Evolutionary conservation across 2,797 vertebrate species (phyloP), one percentile per base, ranked within the genome.

Genomic region (Morelia viridis): DNA sequence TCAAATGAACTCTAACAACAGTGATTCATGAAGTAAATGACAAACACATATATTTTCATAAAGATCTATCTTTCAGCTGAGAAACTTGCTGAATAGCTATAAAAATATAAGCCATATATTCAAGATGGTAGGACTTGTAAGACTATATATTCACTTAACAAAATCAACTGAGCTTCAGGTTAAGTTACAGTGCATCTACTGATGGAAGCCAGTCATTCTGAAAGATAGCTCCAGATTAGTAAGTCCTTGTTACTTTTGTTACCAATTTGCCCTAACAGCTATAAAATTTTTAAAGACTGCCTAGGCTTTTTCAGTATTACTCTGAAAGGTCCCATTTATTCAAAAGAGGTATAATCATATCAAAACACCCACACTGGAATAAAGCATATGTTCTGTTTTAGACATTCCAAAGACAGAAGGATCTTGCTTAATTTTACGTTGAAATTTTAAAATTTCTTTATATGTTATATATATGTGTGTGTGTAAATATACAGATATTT

Each of bases 391-490:
- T 92, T 92, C 90, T 94, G 90, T 94, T 95, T 92, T 89, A 96
- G 94, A 97, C 97, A 97, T 97, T 97, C 97, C 97, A 97, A 97
- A 97, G 97, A 97, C 86, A 94, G 94, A 96, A 91, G 91, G 84
- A 94, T 93, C 94, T 93, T 92, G 92, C 93, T 95, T 95, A 92
- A 91, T 93, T 95, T 95, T 94, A 93, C 46, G 92, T 94, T 96
- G 86, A 95, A 41, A 95, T 93, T 95, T 96, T 94, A 87, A 64
- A 90, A 84, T 93, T 96, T 97, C 97, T 97, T 97, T 97, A 97
- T 97, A 95, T 97, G 95, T 97, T 95, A 95, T 96, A 93, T 97
- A 95, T 97, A 96, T 97, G 96, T 96, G 95, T 94, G 92, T 94
- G 86, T 91, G 80, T 95, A 95, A 95, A 96, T 96, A 96, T 95